A percentile compares a stretch with the other conserved stretches of the same genome.
Evolutionary conservation across 2,888 invertebrate species (phyloP).

Genomic region (Conus canariensis): DNA sequence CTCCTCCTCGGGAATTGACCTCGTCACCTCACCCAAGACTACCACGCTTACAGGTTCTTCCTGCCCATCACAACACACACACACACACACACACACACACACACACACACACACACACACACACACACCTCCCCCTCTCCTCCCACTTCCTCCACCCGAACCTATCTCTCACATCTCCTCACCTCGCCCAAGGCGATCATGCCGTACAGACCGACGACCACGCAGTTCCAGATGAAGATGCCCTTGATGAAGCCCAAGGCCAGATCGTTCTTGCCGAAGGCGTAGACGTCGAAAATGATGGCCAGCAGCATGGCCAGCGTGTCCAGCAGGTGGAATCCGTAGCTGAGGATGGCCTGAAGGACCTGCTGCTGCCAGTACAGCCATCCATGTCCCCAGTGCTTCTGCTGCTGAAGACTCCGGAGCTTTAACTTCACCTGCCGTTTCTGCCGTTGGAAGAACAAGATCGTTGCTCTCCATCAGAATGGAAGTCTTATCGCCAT

Average conservation of each 20-base stretch:
- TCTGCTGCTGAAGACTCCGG: not conserved
- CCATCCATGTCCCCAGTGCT: not conserved
- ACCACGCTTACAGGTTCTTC: too few relatives aligned
- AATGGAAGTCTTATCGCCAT: too few relatives aligned
- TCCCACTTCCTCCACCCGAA: not conserved
- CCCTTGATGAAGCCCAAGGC: not conserved
- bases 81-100: too few relatives aligned
- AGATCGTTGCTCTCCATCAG: too few relatives aligned
- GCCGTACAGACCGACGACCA: constrained; percentile 30
- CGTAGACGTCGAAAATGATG: not conserved
- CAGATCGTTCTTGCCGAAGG: not conserved
- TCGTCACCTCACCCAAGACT: too few relatives aligned
- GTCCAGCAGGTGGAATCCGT: constrained; percentile 35
- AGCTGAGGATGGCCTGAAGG: constrained; percentile 2
- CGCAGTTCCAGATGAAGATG: constrained; percentile 24
- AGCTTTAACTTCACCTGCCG: constrained; percentile 39
- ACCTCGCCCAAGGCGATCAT: constrained; percentile 40
- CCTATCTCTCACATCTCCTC: not conserved
- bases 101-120: too few relatives aligned
- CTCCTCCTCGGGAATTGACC: too few relatives aligned
- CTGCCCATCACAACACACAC: too few relatives aligned
- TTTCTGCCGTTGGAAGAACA: constrained; percentile 13
- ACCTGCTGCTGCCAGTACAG: constrained; percentile 17
- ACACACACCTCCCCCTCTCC: too few relatives aligned
- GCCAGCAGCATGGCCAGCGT: constrained; percentile 18